Percentiles rank a stretch among this genome's conserved stretches.
Conservation (phyloP, 1,140 invertebrate species). For the Euborellia annulipes region DNA sequence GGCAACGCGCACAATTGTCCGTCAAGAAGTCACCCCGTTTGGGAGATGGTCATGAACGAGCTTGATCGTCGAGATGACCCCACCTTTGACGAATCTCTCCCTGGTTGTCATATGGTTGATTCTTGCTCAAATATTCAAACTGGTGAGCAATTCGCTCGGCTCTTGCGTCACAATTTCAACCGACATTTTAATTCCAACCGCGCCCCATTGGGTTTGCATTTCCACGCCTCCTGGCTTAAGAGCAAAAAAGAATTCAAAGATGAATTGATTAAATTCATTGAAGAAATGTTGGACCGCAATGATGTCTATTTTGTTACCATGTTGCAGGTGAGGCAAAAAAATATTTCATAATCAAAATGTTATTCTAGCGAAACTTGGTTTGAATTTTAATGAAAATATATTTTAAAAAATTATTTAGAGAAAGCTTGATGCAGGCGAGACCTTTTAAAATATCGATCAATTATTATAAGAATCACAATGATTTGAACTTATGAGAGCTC, state of each 20-base stretch:
- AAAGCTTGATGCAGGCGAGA: too few species aligned
- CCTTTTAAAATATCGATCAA: too few species aligned
- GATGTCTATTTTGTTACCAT: conserved; percentile 92
- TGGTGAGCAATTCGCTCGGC: conserved; percentile 70
- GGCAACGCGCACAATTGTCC: conserved; percentile 86
- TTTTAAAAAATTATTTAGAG: too few species aligned
- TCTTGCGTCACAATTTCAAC: conserved; percentile 86
- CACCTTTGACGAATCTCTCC: conserved; percentile 75
- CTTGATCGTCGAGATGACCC: conserved; percentile 81
- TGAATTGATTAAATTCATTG: conserved; percentile 83
- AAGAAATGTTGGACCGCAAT: conserved; percentile 75
- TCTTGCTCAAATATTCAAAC: conserved; percentile 83
- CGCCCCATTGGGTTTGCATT: conserved; percentile 84
- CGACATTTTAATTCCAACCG: conserved; percentile 84
- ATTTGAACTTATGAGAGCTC: too few species aligned
- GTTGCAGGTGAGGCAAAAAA: conserved; percentile 46
- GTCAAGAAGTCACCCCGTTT: conserved; percentile 75
- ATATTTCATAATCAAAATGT: too few species aligned
- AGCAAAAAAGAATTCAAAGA: conserved; percentile 86
- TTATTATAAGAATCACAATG: too few species aligned
- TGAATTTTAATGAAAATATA: too few species aligned
- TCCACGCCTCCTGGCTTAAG: conserved; percentile 91
- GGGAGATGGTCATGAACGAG: conserved; percentile 95
- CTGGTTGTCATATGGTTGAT: conserved; percentile 87
- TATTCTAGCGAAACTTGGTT: too few species aligned